A percentile compares a stretch with the other conserved stretches of the same genome.
Conservation (phyloP, 2,797 vertebrate genomes). For the Sternotherus odoratus region DNA sequence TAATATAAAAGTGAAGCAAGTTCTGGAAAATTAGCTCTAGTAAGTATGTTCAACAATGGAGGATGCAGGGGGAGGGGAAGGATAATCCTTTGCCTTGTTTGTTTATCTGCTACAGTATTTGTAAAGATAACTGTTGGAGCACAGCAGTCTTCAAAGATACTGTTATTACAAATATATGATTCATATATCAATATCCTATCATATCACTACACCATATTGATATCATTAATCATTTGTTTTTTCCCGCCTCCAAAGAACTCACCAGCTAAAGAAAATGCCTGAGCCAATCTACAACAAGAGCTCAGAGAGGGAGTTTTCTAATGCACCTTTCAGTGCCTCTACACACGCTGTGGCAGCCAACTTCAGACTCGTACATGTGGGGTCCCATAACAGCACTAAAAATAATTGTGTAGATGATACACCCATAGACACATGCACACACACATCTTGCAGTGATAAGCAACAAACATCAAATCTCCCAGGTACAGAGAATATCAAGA, state of each 20-base stretch:
- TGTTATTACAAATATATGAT: background rate
- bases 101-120: background rate
- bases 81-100: background rate
- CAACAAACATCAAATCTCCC: background rate
- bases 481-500: background rate
- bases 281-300: background rate
- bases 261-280: background rate
- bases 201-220: background rate
- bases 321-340: background rate
- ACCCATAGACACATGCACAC: background rate
- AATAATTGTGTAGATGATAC: too few relatives aligned
- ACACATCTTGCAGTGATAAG: background rate
- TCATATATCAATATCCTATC: background rate
- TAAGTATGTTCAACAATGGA: background rate
- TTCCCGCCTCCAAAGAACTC: background rate
- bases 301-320: background rate
- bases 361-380: background rate
- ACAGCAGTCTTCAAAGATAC: background rate
- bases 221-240: background rate
- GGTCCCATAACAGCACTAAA: too few relatives aligned
- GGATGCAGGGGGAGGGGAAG: background rate
- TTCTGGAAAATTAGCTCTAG: background rate
- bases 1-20: background rate
- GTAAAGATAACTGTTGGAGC: background rate
- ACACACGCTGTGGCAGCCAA: background rate